These are phyloP conservation scores for Catalaphyllia jardinei DNA, from an alignment of 64 coral and sea anemone species.

Conservation along the genomic window DNA sequence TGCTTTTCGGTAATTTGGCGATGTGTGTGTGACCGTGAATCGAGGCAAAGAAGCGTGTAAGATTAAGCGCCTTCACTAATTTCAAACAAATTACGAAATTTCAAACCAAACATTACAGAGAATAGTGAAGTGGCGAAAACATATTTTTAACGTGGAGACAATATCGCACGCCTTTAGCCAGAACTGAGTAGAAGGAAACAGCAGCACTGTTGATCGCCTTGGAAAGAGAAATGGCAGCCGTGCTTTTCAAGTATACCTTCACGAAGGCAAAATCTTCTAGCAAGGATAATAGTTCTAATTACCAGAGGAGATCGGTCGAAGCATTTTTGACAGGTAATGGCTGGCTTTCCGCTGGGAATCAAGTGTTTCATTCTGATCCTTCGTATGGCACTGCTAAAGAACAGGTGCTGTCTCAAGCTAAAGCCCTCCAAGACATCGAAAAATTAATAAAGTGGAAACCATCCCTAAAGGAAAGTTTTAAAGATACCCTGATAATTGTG, in stretches of 20 bases:
- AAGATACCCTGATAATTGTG: conserved; percentile 21
- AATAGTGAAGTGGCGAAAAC: background rate
- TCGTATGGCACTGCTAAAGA: conserved; percentile 15
- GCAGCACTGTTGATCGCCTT: background rate
- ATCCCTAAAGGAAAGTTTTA: conserved; percentile 1
- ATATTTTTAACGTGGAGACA: background rate
- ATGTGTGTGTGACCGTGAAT: background rate
- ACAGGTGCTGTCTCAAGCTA: conserved; percentile 14
- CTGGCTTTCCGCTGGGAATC: background rate
- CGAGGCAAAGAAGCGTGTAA: conserved; percentile 10
- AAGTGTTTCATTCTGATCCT: conserved; percentile 21
- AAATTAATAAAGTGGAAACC: conserved; percentile 30
- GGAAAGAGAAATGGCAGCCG: background rate
- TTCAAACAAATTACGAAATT: conserved; percentile 48
- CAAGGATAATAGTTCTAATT: background rate
- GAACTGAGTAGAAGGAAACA: background rate
- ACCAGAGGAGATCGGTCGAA: background rate
- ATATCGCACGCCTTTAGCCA: background rate
- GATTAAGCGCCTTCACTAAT: background rate
- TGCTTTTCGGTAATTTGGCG: background rate
- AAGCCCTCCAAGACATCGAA: conserved; percentile 30
- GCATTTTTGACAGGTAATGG: conserved; percentile 9
- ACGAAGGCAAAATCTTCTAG: background rate
- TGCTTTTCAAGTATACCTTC: background rate
- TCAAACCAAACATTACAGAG: conserved; percentile 29